These are phyloP conservation scores for Formica exsecta DNA, from an alignment of 1,140 invertebrate species.

Conservation along the genomic window DNA sequence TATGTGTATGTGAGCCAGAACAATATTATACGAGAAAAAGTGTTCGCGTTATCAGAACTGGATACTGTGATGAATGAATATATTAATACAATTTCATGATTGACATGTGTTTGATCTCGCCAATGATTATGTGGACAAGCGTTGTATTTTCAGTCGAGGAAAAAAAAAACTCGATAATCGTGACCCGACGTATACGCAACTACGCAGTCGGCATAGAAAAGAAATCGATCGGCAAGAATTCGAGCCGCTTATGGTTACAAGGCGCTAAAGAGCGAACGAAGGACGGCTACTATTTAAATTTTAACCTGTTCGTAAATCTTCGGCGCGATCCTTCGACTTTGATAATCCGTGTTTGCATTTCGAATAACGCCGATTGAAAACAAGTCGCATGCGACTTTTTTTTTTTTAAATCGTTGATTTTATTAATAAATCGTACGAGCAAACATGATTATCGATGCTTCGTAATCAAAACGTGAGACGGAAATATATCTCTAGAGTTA, in stretches of 20 bases:
- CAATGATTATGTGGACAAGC: neutral
- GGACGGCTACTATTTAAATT: slow-evolving; percentile 65
- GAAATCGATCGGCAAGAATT: slow-evolving; percentile 55
- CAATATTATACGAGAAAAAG: neutral
- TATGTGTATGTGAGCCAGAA: neutral
- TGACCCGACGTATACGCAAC: neutral
- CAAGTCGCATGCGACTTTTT: no score
- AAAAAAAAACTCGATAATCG: slow-evolving; percentile 12
- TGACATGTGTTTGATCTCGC: neutral
- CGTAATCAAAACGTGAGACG: neutral
- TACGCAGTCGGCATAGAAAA: slow-evolving; percentile 30
- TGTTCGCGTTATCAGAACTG: slow-evolving; percentile 10
- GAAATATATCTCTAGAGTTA: neutral
- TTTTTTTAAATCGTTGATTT: neutral
- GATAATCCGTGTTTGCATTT: slow-evolving; percentile 18
- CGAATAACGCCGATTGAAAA: slow-evolving; percentile 16
- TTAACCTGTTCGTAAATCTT: slow-evolving; percentile 41
- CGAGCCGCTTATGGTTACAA: slow-evolving; percentile 51
- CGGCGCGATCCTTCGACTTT: slow-evolving; percentile 25
- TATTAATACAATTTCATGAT: neutral
- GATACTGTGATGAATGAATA: neutral
- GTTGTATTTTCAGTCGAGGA: slow-evolving; percentile 10
- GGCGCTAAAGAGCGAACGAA: slow-evolving; percentile 49
- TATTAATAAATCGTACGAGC: slow-evolving; percentile 7
- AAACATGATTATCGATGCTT: neutral